Base-by-base conservation (phyloP, 2,888 invertebrate species). In the Leptopilina syphax region DNA sequence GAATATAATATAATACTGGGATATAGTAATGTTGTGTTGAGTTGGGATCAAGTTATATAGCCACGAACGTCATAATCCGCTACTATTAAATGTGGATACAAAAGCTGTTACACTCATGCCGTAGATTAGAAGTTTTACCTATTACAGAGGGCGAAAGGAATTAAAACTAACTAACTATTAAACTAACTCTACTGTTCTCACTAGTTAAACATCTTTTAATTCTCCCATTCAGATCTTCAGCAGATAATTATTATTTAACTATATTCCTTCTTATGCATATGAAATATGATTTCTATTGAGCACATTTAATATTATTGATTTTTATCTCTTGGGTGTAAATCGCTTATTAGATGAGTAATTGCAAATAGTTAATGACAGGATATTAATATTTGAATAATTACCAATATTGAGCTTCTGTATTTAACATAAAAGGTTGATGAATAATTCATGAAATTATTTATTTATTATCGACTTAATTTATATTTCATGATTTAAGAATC, bases 41-140 rank as follows among this genome's bases (percentile, higher is more conserved):
- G 47, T 24, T 24, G 50, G 24, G 24, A 68, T 68, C 50, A 50
- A 68, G 68, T 68, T 68, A 68, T 68, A 50, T 68, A 47, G 24
- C 68, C 68, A 12, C 50, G 24, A 50, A 47, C 24, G 44, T 50
- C 18, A 18, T 68, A 68, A 68, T 68, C 12, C 68, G 27, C 50
- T 50, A 68, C 24, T 13, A 68, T 68, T 68, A 68, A 68, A 68
- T 68, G 24, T 68, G 24, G 50, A 50, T 68, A 68, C 24, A 68
- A 68, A 27, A 65, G 27, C 13, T 34, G 65, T 34, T 65, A 65
- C 27, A 41, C 50, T 68, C 24, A 50, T 47, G 12, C 10, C 68
- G 27, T 47, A 47, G 24, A 24, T 47, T 18, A 12, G 6, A 68
- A 68, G 18, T 68, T 68, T 50, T 47, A 68, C 7, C 50, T 68